Evolutionary conservation across 2,797 vertebrate genomes (phyloP), one percentile per base, ranked within the genome.

Genomic region (Petrocephalus sullivani): DNA sequence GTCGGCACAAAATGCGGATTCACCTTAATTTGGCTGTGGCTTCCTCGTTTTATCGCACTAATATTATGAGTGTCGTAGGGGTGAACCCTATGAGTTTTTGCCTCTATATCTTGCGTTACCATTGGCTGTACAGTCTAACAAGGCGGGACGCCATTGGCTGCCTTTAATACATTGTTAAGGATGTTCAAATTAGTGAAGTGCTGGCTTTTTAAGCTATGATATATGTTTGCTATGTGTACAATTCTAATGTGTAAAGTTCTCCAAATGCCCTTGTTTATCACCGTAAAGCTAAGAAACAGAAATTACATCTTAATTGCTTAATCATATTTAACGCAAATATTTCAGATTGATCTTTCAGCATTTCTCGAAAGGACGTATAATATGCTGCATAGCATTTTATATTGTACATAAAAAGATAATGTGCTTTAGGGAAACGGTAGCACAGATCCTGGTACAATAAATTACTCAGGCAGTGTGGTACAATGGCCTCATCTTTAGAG

Each of bases 51-150:
- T 56, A 67, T 82, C 49, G 19, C 10, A 53, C 9, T 49, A n/a
- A n/a, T 21, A 53, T 0, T 7, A 16, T 2, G 5, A 28, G 49
- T 54, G 49, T n/a, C 49, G 21, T 54, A 87, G 37, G 75, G 2
- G 86, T 84, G 71, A 89, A 28, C 46, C 89, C 12, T 88, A 88
- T 90, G 89, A 92, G 91, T n/a, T 92, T 94, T 92, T 87, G 41
- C 61, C 90, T 93, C 86, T 82, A 23, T 75, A 78, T 84, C 21
- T 60, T 61, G 90, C 75, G 83, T 88, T 87, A 21, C 87, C 14
- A 96, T 96, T 96, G 95, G 96, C 87, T 90, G 90, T 16, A 60
- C 8, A 54, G 81, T 94, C 94, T 95, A 95, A 96, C 96, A 96
- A 96, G 96, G 95, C 96, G 96, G 88, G 9, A 46, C 21, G 78